Evolutionary conservation across 2,113 vertebrate species (phyloP), one percentile per base, ranked within the genome.

Genomic region (Loxodonta africana): DNA sequence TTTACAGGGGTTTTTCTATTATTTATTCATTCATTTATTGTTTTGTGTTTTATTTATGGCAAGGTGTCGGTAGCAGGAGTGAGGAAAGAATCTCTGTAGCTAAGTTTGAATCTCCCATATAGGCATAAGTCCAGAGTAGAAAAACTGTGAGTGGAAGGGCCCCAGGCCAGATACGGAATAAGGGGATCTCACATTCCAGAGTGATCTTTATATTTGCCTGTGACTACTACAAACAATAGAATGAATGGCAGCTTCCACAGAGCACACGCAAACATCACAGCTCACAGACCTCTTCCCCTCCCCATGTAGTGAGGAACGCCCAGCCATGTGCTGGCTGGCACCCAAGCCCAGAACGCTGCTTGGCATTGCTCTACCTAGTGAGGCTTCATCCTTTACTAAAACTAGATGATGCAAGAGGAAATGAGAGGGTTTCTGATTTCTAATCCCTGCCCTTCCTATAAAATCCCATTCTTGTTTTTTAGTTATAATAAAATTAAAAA

Each of bases 371-470:
- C 18, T 33, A 62, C 15, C n/a, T 11, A 48, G 15, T 90, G n/a
- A 33, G 1, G 2, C 30, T 94, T 83, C 6, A 60, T 41, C 12
- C 23, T 85, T 88, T 8, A 44, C 44, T 28, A 82, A 82, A 67
- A 63, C 2, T 63, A 57, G 10, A 17, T 21, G 30, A 78, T 1
- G 0, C 8, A 10, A 6, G 12, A 63, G 6, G 15, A 95, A 73
- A 74, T 8, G 1, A 25, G 18, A 90, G 44, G 0, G 21, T 73
- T 3, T 44, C 69, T 41, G 3, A 73, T 26, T 18, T 88, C 73
- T 90, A 25, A 28, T 14, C 7, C 8, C 6, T 46, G 0, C 4
- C 0, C 4, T 67, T 53, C 30, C 1, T 2, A 82, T 10, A 20
- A 80, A 83, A 53, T 65, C 67, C 65, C 71, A 5, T 37, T 88